These are phyloP conservation scores for Platycheirus rosarum DNA, from an alignment of 2,888 invertebrate genomes.

Conservation along the genomic window DNA sequence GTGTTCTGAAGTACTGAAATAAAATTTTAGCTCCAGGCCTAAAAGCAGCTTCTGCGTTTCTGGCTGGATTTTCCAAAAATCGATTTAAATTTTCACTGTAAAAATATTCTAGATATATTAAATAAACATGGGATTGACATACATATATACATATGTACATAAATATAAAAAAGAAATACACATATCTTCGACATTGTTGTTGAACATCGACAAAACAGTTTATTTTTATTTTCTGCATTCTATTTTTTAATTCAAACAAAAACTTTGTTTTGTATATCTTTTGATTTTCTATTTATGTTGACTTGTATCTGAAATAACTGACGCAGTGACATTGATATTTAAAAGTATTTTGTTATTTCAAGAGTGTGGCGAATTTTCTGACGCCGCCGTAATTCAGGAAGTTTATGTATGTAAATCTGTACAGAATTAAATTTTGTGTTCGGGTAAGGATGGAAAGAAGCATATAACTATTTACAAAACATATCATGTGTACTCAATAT, in stretches of 20 bases:
- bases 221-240: conserved; percentile 3
- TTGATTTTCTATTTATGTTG: conserved; percentile 24
- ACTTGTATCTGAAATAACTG: conserved; percentile 9
- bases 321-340: conserved; percentile 65
- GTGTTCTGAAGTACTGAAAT: too few species aligned
- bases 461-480: too few species aligned
- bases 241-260: background rate
- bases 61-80: background rate
- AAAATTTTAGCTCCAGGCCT: too few species aligned
- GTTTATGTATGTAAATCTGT: conserved; percentile 21
- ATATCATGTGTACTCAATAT: too few species aligned
- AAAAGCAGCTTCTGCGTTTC: too few species aligned
- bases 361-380: conserved; percentile 16
- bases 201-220: background rate
- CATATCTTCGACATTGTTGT: background rate
- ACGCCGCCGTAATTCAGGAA: conserved; percentile 42
- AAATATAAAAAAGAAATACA: too few species aligned
- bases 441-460: too few species aligned
- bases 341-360: conserved; percentile 43
- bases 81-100: conserved; percentile 1
- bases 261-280: conserved; percentile 8
- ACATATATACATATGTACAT: background rate
- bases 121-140: background rate
- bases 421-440: too few species aligned
- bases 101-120: background rate